Percentiles rank a stretch among this genome's conserved stretches.
phyloP scores from a whole-genome alignment of 2,113 vertebrate species.

The Callipepla californica region DNA sequence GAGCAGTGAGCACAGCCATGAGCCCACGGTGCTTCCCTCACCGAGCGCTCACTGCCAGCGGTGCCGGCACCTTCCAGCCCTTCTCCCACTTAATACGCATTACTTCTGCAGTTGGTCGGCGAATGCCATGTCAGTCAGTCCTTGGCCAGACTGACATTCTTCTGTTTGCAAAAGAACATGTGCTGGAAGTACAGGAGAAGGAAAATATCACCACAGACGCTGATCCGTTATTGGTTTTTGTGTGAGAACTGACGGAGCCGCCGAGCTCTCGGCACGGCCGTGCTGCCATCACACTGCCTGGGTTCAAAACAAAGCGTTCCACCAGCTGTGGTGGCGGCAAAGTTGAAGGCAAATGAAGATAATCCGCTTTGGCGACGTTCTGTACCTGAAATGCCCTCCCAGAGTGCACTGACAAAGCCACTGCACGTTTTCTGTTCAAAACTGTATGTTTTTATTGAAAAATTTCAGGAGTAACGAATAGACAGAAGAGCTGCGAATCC shows the following conservation, averaged over 20 bases:
- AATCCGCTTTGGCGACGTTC: too few species aligned
- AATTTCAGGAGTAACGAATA: not conserved
- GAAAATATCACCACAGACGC: not conserved
- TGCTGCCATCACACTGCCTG: not conserved
- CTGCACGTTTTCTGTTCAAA: accelerated
- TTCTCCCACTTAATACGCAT: not conserved
- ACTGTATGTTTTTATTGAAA: not conserved
- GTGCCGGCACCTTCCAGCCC: accelerated
- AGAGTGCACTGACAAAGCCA: not conserved
- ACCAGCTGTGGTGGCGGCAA: not conserved
- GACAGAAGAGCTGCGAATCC: not conserved
- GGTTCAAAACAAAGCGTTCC: not conserved
- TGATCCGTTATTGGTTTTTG: not conserved
- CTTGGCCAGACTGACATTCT: not conserved
- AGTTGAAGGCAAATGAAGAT: not conserved
- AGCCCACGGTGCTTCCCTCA: too few species aligned
- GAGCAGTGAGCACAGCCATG: not conserved
- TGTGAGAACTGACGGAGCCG: not conserved
- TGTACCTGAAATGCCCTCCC: not conserved
- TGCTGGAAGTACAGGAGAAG: accelerated
- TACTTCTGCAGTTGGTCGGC: not conserved
- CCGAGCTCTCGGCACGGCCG: too few species aligned
- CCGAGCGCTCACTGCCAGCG: not conserved
- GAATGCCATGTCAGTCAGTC: not conserved
- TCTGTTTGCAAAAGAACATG: not conserved